Evolutionary conservation across 2,888 invertebrate species (phyloP).

Genomic region (Rhagium mordax): DNA sequence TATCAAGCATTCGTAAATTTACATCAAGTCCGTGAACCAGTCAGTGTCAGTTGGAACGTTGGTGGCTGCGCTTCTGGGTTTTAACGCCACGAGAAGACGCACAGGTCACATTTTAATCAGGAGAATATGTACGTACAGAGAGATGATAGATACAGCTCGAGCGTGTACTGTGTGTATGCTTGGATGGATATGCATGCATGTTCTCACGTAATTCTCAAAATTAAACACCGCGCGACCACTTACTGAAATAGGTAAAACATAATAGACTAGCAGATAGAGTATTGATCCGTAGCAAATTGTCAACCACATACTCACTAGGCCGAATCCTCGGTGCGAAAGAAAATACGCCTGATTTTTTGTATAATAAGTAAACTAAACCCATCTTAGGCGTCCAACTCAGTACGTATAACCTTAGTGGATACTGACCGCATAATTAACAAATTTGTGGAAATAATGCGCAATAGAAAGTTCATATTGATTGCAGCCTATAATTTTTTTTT

Average conservation of each 20-base stretch:
- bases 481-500: not conserved
- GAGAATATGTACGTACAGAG: not conserved
- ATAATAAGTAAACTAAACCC: not conserved
- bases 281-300: no score
- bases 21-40: not conserved
- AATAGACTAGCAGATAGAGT: no score
- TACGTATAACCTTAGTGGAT: no score
- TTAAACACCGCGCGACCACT: no score
- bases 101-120: slow-evolving; percentile 20
- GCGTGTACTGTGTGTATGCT: not conserved
- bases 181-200: no score
- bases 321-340: not conserved
- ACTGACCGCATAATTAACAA: not conserved
- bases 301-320: not conserved
- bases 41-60: not conserved
- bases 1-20: no score
- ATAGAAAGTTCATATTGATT: not conserved
- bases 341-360: not conserved
- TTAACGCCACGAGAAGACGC: slow-evolving; percentile 29
- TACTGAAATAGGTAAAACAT: no score
- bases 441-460: not conserved
- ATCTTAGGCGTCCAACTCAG: no score
- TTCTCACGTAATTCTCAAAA: no score
- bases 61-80: slow-evolving; percentile 20
- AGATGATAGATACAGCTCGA: not conserved